Percentiles rank a stretch among this genome's conserved stretches.
phyloP scores from a whole-genome alignment of 2,113 vertebrate genomes.

The Melanotaenia duboulayi region DNA sequence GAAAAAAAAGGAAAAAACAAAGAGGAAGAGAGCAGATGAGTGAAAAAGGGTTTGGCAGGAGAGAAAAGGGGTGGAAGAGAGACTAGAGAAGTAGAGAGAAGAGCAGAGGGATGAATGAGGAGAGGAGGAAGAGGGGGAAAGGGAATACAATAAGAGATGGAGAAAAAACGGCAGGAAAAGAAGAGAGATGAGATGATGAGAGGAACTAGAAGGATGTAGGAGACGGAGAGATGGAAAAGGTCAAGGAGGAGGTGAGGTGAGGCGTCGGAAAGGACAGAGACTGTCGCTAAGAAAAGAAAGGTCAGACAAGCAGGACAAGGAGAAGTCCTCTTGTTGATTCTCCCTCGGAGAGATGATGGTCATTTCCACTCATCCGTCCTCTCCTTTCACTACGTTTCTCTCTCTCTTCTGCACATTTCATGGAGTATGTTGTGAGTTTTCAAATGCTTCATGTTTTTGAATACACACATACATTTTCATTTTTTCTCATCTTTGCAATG shows the following conservation, averaged over 20 bases:
- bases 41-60: slow-evolving; percentile 13
- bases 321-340: slow-evolving; percentile 15
- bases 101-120: not conserved
- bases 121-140: not conserved
- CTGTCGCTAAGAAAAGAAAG: not conserved
- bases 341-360: slow-evolving; percentile 56
- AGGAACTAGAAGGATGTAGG: not conserved
- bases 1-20: not conserved
- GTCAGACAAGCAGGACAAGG: not conserved
- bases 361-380: slow-evolving; percentile 16
- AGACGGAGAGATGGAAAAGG: slow-evolving; percentile 2
- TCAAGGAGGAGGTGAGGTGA: not conserved
- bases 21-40: not conserved
- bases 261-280: slow-evolving; percentile 2
- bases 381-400: slow-evolving; percentile 8
- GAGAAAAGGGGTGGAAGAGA: not conserved
- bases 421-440: too few relatives aligned
- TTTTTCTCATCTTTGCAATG: too few relatives aligned
- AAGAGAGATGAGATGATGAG: not conserved
- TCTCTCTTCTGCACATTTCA: slow-evolving; percentile 1
- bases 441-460: too few relatives aligned
- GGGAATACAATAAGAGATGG: slow-evolving; percentile 16
- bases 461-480: too few relatives aligned
- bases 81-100: not conserved
- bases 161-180: not conserved